A percentile compares a stretch with the other conserved stretches of the same genome.
Conservation (phyloP, 2,888 invertebrate species). For the Tromatobia lineatoria region DNA sequence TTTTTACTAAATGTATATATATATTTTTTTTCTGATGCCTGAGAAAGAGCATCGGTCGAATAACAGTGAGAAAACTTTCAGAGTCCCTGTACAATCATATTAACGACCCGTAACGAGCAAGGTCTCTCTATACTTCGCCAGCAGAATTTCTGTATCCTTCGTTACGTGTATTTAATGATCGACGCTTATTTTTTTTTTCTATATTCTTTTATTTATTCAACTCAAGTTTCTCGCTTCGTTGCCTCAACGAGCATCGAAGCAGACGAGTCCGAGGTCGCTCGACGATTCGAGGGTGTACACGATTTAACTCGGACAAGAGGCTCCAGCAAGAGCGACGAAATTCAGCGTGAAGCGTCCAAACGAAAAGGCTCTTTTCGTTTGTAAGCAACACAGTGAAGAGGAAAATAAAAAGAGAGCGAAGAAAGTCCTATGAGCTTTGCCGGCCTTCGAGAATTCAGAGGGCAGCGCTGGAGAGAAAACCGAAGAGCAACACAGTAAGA, state of each 20-base stretch:
- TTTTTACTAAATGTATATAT: not conserved
- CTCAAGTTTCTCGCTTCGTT: slow-evolving; percentile 45
- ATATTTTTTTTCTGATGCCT: not conserved
- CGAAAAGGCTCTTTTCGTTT: slow-evolving; percentile 65
- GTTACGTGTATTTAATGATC: slow-evolving; percentile 9
- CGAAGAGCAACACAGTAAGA: slow-evolving; percentile 19
- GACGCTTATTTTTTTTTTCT: slow-evolving; percentile 14
- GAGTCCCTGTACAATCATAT: not conserved
- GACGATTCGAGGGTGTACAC: slow-evolving; percentile 45
- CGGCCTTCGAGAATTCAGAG: slow-evolving; percentile 6
- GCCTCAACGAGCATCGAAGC: not conserved
- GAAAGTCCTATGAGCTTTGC: not conserved
- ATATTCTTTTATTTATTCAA: slow-evolving; percentile 15
- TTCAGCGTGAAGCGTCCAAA: slow-evolving; percentile 77
- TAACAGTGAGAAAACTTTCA: slow-evolving; percentile 5
- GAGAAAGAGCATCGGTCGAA: not conserved
- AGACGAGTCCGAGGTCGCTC: not conserved
- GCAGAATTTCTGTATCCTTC: slow-evolving; percentile 25
- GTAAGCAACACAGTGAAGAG: slow-evolving; percentile 14
- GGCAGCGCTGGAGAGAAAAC: slow-evolving; percentile 5
- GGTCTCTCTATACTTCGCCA: slow-evolving; percentile 8
- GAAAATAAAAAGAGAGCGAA: not conserved
- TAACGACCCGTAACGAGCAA: slow-evolving; percentile 42
- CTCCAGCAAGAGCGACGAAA: slow-evolving; percentile 73
- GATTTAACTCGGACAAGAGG: slow-evolving; percentile 74